A percentile compares a stretch with the other conserved stretches of the same genome.
Evolutionary conservation across 1,140 invertebrate species (phyloP).

Genomic region (Drosophila mojavensis): DNA sequence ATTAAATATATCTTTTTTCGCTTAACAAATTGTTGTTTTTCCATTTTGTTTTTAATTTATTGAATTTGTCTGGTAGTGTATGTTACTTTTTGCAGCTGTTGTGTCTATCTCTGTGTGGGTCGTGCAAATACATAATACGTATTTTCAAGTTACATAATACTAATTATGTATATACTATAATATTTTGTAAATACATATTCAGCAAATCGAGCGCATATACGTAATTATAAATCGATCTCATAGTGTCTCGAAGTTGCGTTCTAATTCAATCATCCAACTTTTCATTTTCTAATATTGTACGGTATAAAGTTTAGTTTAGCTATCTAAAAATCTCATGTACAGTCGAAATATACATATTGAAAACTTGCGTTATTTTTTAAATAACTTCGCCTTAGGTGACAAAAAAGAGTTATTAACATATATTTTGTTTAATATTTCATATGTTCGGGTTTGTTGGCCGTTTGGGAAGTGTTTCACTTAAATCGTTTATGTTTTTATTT

Average conservation of each 20-base stretch:
- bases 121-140: conserved; percentile 64
- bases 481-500: conserved; percentile 1
- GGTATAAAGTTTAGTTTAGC: conserved; percentile 75
- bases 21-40: conserved; percentile 50
- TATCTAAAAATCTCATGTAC: conserved; percentile 77
- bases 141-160: conserved; percentile 46
- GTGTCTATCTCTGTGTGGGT: conserved; percentile 44
- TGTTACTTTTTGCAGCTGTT: conserved; percentile 48
- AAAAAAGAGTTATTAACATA: conserved; percentile 48
- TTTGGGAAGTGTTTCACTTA: conserved; percentile 43
- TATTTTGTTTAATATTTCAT: neutral
- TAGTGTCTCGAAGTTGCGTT: conserved; percentile 48
- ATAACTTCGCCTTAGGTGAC: conserved; percentile 58
- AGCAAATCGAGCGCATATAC: conserved; percentile 71
- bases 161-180: conserved; percentile 55
- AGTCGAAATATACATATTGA: conserved; percentile 65
- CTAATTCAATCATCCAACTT: conserved; percentile 33
- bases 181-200: conserved; percentile 58
- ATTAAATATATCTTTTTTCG: conserved; percentile 61
- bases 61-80: conserved; percentile 67
- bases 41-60: conserved; percentile 42
- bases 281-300: conserved; percentile 69
- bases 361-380: conserved; percentile 69
- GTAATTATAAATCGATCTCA: conserved; percentile 54
- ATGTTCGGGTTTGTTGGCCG: conserved; percentile 28